These are phyloP conservation scores for Petrocephalus schoutedeni DNA, from an alignment of 2,797 vertebrate species.

Conservation along the genomic window DNA sequence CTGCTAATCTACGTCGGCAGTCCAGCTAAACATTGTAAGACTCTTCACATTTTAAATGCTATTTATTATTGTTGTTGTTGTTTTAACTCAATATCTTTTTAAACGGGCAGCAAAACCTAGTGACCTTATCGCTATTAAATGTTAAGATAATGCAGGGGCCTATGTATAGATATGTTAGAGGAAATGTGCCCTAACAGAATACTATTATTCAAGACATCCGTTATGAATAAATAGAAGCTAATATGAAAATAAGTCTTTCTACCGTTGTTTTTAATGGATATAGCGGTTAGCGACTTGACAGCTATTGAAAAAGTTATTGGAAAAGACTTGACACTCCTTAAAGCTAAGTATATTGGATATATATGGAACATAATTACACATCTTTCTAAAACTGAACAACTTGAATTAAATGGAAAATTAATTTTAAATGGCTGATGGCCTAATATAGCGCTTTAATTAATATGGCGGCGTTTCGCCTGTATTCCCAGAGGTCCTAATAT, in stretches of 20 bases:
- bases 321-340: background rate
- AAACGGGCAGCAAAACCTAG: background rate
- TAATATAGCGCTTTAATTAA: background rate
- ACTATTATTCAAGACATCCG: background rate
- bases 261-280: background rate
- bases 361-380: background rate
- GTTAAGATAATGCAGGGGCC: background rate
- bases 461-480: background rate
- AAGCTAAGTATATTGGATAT: background rate
- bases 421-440: background rate
- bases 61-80: constrained; percentile 22
- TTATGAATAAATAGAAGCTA: background rate
- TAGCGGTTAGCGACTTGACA: background rate
- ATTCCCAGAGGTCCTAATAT: background rate
- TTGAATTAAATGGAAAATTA: background rate
- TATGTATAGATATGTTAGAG: background rate
- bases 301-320: background rate
- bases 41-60: constrained; percentile 68
- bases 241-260: background rate
- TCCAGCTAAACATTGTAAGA: constrained; percentile 67
- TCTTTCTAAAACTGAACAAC: background rate
- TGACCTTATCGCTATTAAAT: background rate
- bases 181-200: background rate
- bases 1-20: constrained; percentile 77
- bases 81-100: constrained; percentile 46